A percentile compares a stretch with the other conserved stretches of the same genome.
Conservation (phyloP, 2,888 invertebrate species). For the Drosophila longiperda region DNA sequence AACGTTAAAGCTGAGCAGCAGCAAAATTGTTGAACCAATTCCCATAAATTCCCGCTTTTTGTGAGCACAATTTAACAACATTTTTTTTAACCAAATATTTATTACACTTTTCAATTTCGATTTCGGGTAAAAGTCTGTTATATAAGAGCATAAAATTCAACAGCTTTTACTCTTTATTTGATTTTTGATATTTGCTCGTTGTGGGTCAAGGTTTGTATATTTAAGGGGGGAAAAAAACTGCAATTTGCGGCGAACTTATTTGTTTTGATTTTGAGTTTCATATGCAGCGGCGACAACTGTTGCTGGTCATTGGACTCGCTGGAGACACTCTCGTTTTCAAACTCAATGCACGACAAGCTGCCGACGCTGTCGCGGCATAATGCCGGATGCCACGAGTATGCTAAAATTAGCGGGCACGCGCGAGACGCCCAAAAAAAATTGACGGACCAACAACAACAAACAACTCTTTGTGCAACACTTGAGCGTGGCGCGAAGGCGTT, state of each 20-base stretch:
- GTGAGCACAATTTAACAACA: conserved; percentile 41
- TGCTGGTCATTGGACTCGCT: conserved; percentile 74
- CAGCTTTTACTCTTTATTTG: background rate
- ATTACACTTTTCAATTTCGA: conserved; percentile 12
- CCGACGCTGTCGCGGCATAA: conserved; percentile 64
- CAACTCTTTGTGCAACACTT: conserved; percentile 41
- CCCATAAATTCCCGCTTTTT: conserved; percentile 23
- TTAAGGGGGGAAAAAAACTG: conserved; percentile 11
- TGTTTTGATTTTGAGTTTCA: conserved; percentile 20
- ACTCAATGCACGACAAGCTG: conserved; percentile 51
- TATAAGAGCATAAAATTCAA: conserved; percentile 8
- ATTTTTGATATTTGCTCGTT: conserved; percentile 15
- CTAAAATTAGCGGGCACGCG: conserved; percentile 46
- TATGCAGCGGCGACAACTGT: conserved; percentile 25
- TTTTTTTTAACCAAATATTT: conserved; percentile 18
- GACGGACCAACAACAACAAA: conserved; percentile 7
- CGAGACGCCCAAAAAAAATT: conserved; percentile 42
- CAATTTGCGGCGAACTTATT: conserved; percentile 35
- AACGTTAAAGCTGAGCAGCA: conserved; percentile 54
- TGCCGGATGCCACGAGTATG: conserved; percentile 60
- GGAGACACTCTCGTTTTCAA: conserved; percentile 65
- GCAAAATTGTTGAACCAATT: conserved; percentile 19
- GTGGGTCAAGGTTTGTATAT: conserved; percentile 64
- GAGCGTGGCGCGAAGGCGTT: conserved; percentile 44
- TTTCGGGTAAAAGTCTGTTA: conserved; percentile 33